These are phyloP conservation scores for Papilio dardanus DNA, from an alignment of 1,140 invertebrate genomes.

Conservation along the genomic window DNA sequence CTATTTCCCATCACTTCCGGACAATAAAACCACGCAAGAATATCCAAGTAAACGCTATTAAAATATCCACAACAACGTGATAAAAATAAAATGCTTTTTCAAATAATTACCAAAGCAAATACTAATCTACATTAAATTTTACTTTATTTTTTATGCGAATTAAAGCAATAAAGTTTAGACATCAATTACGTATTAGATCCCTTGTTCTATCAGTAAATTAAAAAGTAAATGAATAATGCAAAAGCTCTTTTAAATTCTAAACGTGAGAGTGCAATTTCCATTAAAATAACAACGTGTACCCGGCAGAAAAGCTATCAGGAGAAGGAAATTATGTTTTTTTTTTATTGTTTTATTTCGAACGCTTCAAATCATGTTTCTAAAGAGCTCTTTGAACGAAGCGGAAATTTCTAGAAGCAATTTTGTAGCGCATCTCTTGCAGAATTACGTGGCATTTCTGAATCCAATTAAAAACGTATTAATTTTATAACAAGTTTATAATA, in stretches of 20 bases:
- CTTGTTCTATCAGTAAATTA: neutral
- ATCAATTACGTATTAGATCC: too few relatives aligned
- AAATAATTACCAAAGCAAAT: too few relatives aligned
- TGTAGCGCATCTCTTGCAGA: neutral
- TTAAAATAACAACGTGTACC: neutral
- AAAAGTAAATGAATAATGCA: neutral
- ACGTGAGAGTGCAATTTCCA: neutral
- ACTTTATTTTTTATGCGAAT: too few relatives aligned
- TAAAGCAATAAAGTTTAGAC: too few relatives aligned
- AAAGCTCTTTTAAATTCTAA: neutral
- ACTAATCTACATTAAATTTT: neutral
- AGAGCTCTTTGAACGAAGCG: neutral
- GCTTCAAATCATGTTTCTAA: neutral
- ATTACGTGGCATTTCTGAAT: neutral
- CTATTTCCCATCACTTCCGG: neutral
- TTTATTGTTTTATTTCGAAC: conserved; percentile 26
- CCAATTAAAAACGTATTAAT: neutral
- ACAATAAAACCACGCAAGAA: neutral
- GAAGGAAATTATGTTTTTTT: conserved; percentile 23
- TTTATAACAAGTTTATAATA: neutral
- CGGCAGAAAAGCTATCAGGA: conserved; percentile 22
- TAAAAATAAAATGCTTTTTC: too few relatives aligned
- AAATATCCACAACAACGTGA: too few relatives aligned
- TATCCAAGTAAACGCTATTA: neutral
- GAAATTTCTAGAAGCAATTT: conserved; percentile 21